A percentile compares a stretch with the other conserved stretches of the same genome.
Evolutionary conservation across 2,113 vertebrate genomes (phyloP).

Genomic region (Rhea pennata): DNA sequence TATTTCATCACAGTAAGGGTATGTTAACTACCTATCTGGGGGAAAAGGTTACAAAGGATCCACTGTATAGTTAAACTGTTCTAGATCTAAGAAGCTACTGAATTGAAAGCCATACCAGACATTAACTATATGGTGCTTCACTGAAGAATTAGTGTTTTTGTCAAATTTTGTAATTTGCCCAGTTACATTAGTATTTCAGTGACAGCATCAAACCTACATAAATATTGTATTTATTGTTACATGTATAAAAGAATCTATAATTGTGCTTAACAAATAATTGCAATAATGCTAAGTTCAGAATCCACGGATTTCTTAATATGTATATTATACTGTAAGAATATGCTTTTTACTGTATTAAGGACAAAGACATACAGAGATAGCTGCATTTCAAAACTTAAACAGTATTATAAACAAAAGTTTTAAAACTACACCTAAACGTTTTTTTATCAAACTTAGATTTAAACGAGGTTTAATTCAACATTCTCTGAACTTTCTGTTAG

Average conservation of each 20-base stretch:
- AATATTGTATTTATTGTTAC: background rate
- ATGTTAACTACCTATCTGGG: background rate
- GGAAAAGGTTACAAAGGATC: background rate
- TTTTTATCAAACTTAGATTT: background rate
- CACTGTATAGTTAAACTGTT: background rate
- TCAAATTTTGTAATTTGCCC: background rate
- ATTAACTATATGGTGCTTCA: background rate
- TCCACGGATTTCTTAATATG: background rate
- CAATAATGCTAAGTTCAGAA: background rate
- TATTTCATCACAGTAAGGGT: background rate
- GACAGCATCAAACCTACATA: background rate
- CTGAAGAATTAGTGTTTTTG: background rate
- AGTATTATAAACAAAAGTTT: background rate
- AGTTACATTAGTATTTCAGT: background rate
- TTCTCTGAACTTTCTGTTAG: background rate
- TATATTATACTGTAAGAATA: background rate
- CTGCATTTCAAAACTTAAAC: background rate
- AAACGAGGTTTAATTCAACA: background rate
- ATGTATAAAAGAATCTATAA: background rate
- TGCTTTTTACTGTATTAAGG: accelerated
- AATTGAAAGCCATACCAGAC: background rate
- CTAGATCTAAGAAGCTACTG: background rate
- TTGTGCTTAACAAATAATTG: background rate
- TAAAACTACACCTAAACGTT: background rate
- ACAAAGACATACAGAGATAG: background rate